A percentile compares a stretch with the other conserved stretches of the same genome.
Evolutionary conservation across 1,140 invertebrate genomes (phyloP).

Genomic region (Phymastichus coffea): DNA sequence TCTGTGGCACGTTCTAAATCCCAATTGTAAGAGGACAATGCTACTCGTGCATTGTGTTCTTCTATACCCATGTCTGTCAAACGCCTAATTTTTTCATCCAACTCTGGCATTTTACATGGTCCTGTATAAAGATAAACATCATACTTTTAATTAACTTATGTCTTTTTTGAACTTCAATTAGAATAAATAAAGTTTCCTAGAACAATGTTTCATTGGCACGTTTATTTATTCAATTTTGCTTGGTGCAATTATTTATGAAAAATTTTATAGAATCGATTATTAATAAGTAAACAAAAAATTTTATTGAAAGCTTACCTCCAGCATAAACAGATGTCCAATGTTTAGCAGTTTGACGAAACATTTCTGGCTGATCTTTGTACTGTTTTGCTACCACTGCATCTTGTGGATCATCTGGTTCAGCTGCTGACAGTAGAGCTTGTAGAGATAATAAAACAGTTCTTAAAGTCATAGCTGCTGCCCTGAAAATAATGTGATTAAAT

Average conservation of each 20-base stretch:
- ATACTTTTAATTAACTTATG: not conserved
- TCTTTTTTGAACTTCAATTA: not conserved
- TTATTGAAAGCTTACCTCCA: slow-evolving; percentile 60
- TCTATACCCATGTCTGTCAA: slow-evolving; percentile 88
- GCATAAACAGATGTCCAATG: slow-evolving; percentile 97
- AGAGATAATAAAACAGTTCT: slow-evolving; percentile 91
- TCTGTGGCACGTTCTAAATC: slow-evolving; percentile 85
- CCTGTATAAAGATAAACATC: slow-evolving; percentile 52
- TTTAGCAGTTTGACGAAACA: slow-evolving; percentile 86
- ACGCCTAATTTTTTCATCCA: slow-evolving; percentile 79
- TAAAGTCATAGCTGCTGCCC: slow-evolving; percentile 98
- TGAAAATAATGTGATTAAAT: slow-evolving; percentile 38
- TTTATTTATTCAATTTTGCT: not conserved
- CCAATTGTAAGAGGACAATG: slow-evolving; percentile 88
- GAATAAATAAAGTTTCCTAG: too few relatives aligned
- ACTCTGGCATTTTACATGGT: slow-evolving; percentile 71
- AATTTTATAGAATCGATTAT: too few relatives aligned
- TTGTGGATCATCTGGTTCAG: slow-evolving; percentile 95
- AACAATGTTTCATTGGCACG: not conserved
- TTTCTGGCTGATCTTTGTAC: slow-evolving; percentile 84
- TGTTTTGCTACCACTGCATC: slow-evolving; percentile 97
- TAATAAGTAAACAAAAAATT: not conserved
- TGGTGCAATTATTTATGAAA: too few relatives aligned
- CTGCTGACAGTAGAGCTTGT: slow-evolving; percentile 87
- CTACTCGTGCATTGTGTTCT: slow-evolving; percentile 77